A percentile compares a stretch with the other conserved stretches of the same genome.
Evolutionary conservation across 2,888 invertebrate genomes (phyloP).

Genomic region (Ceramica pisi): DNA sequence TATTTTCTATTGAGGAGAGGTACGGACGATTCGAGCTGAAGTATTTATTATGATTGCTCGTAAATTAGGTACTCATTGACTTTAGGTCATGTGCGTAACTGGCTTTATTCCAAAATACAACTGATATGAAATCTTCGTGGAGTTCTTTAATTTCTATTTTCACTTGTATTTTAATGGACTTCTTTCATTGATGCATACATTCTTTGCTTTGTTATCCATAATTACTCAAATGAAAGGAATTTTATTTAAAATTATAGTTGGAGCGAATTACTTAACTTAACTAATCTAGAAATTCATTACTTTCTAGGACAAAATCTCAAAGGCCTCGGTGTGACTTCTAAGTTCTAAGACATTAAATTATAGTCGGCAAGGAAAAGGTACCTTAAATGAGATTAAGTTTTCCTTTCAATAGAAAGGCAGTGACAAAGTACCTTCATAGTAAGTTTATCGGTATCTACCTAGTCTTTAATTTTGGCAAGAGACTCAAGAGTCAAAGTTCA

Average conservation of each 20-base stretch:
- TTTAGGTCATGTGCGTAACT: neutral
- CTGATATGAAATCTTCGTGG: neutral
- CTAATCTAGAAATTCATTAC: slow-evolving; percentile 7
- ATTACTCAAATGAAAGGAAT: slow-evolving; percentile 3
- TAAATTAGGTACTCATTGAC: neutral
- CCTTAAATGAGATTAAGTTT: slow-evolving; percentile 19
- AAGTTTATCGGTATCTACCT: neutral
- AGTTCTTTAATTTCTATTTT: neutral
- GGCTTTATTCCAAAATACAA: neutral
- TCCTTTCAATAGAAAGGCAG: slow-evolving; percentile 5
- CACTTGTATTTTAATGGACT: neutral
- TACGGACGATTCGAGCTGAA: neutral
- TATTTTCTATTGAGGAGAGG: neutral
- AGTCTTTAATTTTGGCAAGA: neutral
- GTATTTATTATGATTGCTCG: slow-evolving; percentile 6
- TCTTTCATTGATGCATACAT: neutral
- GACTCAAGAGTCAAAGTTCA: neutral
- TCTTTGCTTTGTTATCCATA: neutral
- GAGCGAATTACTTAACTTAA: neutral
- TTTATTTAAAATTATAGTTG: neutral
- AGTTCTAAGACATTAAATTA: slow-evolving; percentile 24
- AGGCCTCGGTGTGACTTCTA: slow-evolving; percentile 3
- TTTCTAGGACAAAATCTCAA: neutral
- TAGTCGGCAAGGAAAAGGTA: slow-evolving; percentile 14
- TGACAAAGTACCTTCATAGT: neutral